Percentiles rank a stretch among this genome's conserved stretches.
Conservation (phyloP, 2,797 vertebrate species). For the Siniperca obscura region DNA sequence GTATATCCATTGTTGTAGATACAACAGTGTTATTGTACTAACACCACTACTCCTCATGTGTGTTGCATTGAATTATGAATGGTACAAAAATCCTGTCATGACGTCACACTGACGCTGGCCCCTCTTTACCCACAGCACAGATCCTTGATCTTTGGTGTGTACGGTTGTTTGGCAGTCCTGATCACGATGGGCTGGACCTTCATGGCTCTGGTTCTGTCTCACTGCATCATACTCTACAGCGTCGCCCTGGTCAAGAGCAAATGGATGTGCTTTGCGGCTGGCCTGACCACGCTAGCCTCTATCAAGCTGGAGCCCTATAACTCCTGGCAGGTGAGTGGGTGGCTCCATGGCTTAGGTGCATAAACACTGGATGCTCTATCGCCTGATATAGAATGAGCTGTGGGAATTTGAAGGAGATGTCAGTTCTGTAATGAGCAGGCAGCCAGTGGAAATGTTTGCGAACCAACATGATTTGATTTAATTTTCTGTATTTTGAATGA, state of each 20-base stretch:
- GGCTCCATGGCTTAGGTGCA: background rate
- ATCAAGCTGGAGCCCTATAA: conserved; percentile 96
- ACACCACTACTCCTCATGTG: conserved; percentile 12
- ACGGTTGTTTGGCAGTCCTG: conserved; percentile 89
- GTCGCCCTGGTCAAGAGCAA: conserved; percentile 89
- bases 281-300: conserved; percentile 91
- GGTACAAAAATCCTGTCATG: background rate
- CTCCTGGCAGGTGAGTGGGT: conserved; percentile 91
- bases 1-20: background rate
- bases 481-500: background rate
- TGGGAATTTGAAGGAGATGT: background rate
- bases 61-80: conserved; percentile 19
- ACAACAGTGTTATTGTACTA: conserved; percentile 17
- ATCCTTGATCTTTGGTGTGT: conserved; percentile 91
- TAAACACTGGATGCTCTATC: background rate
- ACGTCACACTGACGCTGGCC: conserved; percentile 47
- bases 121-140: conserved; percentile 88
- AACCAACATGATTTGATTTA: background rate
- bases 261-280: conserved; percentile 91
- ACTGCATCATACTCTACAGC: conserved; percentile 92
- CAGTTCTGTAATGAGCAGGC: background rate
- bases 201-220: conserved; percentile 90
- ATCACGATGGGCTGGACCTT: conserved; percentile 93
- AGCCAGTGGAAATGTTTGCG: background rate
- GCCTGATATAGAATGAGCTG: background rate